Evolutionary conservation across 1,140 invertebrate genomes (phyloP), one percentile per base, ranked within the genome.

Genomic region (Drosophila watanabei): DNA sequence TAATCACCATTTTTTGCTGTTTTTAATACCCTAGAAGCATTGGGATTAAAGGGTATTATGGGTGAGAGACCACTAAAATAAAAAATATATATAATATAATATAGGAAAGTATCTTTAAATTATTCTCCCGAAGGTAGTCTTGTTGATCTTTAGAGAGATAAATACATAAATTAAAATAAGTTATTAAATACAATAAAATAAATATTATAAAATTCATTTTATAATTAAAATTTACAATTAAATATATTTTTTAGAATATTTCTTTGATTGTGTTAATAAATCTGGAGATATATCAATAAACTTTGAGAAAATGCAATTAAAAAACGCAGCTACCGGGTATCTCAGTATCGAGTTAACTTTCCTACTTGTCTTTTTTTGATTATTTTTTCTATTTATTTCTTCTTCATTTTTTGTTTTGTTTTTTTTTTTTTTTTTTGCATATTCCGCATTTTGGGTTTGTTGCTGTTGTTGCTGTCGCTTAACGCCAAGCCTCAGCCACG

Each of bases 401-500:
- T 24, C 0, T 48, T 8, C 8, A 9, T 30, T 10, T 2, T 33
- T 62, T 24, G 24, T 24, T 24, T 48, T n/a, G 8, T 30, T 10
- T 2, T 33, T 62, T 24, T 1, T 24, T 24, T 48, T n/a, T 39
- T 59, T 39, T 64, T 76, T 70, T 82, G 57, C 49, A 72, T 82
- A 77, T 57, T 52, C 48, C 35, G 49, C 51, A 71, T 51, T 54
- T 69, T 0, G 32, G 20, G 20, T 54, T 65, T 76, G 14, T 59
- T 52, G 14, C 18, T 75, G 13, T 48, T 49, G 24, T 13, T 59
- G 71, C 41, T 49, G 72, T 49, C 30, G 33, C 52, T 37, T 13
- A 16, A 56, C 33, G 69, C 43, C 54, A 35, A 52, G 62, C 46
- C 64, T 52, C 20, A 30, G 63, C 68, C 45, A 61, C 35, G 32